phyloP scores from a whole-genome alignment of 2,888 invertebrate genomes.

The Mamestra brassicae region DNA sequence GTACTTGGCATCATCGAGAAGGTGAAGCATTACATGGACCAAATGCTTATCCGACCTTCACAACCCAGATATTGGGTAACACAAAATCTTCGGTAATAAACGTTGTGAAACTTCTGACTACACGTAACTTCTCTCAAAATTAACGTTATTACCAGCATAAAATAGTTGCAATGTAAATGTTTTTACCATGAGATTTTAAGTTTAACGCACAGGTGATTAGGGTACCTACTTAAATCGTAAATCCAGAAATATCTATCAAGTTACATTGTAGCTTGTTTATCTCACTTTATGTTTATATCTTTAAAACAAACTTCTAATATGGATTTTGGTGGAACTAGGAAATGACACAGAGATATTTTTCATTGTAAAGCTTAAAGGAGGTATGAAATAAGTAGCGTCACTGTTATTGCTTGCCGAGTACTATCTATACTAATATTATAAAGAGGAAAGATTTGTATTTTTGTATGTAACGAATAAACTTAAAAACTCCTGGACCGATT shows the following conservation, averaged over 20 bases:
- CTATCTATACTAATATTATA: no score
- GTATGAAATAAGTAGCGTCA: neutral
- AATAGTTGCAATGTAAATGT: neutral
- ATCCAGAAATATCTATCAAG: neutral
- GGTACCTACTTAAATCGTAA: neutral
- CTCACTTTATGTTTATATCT: neutral
- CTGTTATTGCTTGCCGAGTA: neutral
- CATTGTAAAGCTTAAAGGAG: neutral
- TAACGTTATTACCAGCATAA: neutral
- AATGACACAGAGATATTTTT: neutral
- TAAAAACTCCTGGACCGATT: no score
- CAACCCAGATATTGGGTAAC: no score
- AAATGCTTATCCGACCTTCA: no score
- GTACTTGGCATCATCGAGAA: no score
- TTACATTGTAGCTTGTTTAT: constrained; percentile 17
- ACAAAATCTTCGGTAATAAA: no score
- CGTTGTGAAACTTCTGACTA: no score
- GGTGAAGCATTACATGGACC: no score
- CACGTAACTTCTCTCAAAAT: no score
- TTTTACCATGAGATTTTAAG: neutral
- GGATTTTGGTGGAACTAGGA: neutral
- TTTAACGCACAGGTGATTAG: neutral
- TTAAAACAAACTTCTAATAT: no score
- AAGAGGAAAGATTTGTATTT: no score
- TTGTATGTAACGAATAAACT: no score